A percentile compares a stretch with the other conserved stretches of the same genome.
phyloP scores from a whole-genome alignment of 2,113 vertebrate genomes.

The Parus major region DNA sequence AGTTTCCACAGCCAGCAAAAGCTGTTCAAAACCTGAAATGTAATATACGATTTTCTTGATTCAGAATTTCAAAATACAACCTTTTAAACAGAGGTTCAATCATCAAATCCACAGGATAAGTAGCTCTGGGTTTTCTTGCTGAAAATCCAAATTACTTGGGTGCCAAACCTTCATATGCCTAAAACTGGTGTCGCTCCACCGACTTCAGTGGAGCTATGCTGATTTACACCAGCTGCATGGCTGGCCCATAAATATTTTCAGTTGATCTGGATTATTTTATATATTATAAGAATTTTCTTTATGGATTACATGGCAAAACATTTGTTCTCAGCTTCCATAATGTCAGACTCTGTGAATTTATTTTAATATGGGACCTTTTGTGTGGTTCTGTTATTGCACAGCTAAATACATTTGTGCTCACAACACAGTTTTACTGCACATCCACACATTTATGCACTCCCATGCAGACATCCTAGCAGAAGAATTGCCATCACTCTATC shows the following conservation, averaged over 20 bases:
- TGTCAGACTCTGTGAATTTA: conserved; percentile 24
- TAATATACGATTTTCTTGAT: conserved; percentile 52
- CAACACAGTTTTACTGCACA: background rate
- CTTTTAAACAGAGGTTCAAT: conserved; percentile 61
- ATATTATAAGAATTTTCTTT: conserved; percentile 53
- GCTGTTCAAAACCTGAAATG: conserved; percentile 17
- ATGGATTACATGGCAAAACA: conserved; percentile 52
- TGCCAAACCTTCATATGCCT: conserved; percentile 46
- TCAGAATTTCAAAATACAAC: conserved; percentile 48
- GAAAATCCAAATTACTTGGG: conserved; percentile 56
- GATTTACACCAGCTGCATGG: conserved; percentile 64
- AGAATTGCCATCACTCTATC: background rate
- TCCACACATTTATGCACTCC: background rate
- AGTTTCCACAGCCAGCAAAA: conserved; percentile 59
- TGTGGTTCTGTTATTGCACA: background rate
- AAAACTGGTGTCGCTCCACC: background rate
- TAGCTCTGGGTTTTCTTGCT: conserved; percentile 55
- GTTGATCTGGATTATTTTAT: conserved; percentile 67
- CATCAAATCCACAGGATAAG: conserved; percentile 67
- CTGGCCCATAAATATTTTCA: conserved; percentile 55
- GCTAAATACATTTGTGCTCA: background rate
- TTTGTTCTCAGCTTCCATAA: conserved; percentile 59
- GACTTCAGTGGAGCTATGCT: conserved; percentile 11
- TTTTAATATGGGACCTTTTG: conserved; percentile 8
- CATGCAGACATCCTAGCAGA: background rate